A percentile compares a stretch with the other conserved stretches of the same genome.
Conservation (phyloP, 2,113 vertebrate species). For the Tupaia chinensis region DNA sequence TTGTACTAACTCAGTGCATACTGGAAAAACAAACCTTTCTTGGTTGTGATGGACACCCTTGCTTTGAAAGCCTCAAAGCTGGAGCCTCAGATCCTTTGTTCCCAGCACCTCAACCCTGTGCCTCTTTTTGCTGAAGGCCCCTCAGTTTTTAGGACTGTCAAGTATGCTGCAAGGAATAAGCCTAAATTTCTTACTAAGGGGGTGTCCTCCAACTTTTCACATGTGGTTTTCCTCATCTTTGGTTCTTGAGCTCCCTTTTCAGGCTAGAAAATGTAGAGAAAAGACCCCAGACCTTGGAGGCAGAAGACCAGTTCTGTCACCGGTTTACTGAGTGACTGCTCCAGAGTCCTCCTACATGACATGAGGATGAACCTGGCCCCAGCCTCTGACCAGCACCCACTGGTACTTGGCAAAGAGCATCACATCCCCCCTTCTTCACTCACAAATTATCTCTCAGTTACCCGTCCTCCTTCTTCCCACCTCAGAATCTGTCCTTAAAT, state of each 20-base stretch:
- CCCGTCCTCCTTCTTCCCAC: fast-evolving
- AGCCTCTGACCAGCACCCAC: not conserved
- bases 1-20: not conserved
- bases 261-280: not conserved
- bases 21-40: not conserved
- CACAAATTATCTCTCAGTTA: not conserved
- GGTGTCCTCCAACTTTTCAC: not conserved
- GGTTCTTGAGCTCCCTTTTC: not conserved
- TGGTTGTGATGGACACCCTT: not conserved
- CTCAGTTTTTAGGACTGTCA: not conserved
- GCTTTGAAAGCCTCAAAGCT: not conserved
- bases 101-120: not conserved
- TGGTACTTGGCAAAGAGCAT: not conserved
- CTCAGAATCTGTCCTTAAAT: not conserved
- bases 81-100: not conserved
- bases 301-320: not conserved
- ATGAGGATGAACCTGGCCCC: not conserved
- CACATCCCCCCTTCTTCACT: not conserved
- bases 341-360: not conserved
- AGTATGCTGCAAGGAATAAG: not conserved
- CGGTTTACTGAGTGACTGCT: not conserved
- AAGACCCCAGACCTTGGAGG: not conserved
- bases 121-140: not conserved
- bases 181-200: not conserved
- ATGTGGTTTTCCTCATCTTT: not conserved